Evolutionary conservation across 2,797 vertebrate genomes (phyloP), one percentile per base, ranked within the genome.

Genomic region (Sebastes variabilis): DNA sequence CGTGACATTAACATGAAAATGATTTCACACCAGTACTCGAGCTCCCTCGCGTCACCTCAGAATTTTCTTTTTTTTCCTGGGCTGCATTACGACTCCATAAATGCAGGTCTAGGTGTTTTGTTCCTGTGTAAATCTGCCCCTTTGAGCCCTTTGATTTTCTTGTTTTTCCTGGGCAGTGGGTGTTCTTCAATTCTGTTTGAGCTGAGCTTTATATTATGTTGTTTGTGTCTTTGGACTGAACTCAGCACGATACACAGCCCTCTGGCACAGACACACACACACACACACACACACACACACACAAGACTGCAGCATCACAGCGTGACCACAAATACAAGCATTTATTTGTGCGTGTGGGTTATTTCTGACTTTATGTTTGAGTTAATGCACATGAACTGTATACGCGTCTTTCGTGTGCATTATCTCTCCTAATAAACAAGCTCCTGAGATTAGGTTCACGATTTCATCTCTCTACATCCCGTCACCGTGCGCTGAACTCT

Each of bases 171-270:
- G 71, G 84, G 64, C 76, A 52, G 73, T 60, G 55, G 67, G 61
- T 87, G 75, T 76, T 86, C 72, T 72, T 85, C 60, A 38, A 75
- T 81, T 87, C 65, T 77, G 85, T 85, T 82, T 83, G 85, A 88
- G 77, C 65, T 32, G 58, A 61, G 56, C 80, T 87, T 86, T 87
- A 75, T 82, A 77, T 88, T 83, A 36, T 88, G 81, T 82, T 89
- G 80, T 88, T 87, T 88, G 84, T 88, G 83, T 83, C 85, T 92
- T 83, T 87, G 69, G 73, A 87, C 75, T 86, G 79, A 89, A 83
- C 87, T 87, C 83, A 49, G 81, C 83, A 77, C 75, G 80, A 85
- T 85, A 82, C 80, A 75, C 70, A 81, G 62, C 83, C 83, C 87
- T 76, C 78, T 88, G 82, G 83, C 75, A 42, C 66, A 79, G 9